These are phyloP conservation scores for Aphis craccivora DNA, from an alignment of 1,140 invertebrate genomes.

Conservation along the genomic window DNA sequence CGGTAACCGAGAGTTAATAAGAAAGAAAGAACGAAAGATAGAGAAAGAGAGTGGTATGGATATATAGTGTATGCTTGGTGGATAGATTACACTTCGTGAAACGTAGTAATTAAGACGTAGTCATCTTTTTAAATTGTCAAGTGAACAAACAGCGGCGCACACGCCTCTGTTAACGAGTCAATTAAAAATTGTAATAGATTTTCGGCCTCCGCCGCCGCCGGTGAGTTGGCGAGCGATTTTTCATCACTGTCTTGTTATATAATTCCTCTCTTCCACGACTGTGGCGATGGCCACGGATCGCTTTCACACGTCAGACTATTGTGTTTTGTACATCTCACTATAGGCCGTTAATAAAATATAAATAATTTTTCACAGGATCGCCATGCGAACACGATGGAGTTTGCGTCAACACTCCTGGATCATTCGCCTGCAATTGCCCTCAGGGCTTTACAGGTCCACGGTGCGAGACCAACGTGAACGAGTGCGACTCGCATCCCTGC, in stretches of 20 bases:
- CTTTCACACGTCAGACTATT: conserved; percentile 43
- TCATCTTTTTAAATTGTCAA: conserved; percentile 58
- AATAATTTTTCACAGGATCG: conserved; percentile 70
- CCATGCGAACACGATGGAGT: conserved; percentile 92
- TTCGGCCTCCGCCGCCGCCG: background rate
- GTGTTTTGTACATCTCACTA: background rate
- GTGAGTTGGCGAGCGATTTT: conserved; percentile 46
- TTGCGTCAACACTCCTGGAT: conserved; percentile 94
- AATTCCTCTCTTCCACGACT: background rate
- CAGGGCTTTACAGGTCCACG: conserved; percentile 90
- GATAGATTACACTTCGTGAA: conserved; percentile 44
- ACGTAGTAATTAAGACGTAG: conserved; percentile 56
- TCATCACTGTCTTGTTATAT: conserved; percentile 25
- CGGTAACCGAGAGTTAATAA: background rate
- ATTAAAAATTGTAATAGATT: conserved; percentile 58
- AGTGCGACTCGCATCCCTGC: conserved; percentile 93
- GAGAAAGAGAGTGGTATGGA: background rate
- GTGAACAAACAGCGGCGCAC: conserved; percentile 26
- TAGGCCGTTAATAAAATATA: background rate
- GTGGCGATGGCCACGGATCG: background rate
- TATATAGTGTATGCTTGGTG: background rate
- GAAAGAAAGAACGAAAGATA: background rate
- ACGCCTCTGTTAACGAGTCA: conserved; percentile 48
- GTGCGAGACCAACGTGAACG: conserved; percentile 92
- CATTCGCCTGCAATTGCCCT: conserved; percentile 90